Percentiles rank a stretch among this genome's conserved stretches.
phyloP scores from a whole-genome alignment of 2,113 vertebrate genomes.

The Fregata magnificens region DNA sequence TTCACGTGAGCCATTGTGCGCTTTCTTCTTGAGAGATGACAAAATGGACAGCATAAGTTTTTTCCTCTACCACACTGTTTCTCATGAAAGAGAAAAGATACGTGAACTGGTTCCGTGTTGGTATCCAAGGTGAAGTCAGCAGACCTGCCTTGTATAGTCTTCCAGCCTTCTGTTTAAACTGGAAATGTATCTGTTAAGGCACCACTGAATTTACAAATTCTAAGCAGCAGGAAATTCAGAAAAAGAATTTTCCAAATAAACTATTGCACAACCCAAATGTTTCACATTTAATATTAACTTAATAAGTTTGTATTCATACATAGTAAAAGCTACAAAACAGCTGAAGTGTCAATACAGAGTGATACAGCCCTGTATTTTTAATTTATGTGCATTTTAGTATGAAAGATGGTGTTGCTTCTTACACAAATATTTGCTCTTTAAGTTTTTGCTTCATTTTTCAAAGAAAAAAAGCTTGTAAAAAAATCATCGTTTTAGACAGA shows the following conservation, averaged over 20 bases:
- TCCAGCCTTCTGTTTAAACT: background rate
- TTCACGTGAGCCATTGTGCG: background rate
- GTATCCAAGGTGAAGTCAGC: background rate
- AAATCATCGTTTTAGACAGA: background rate
- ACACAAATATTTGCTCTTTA: background rate
- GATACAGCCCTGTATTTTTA: background rate
- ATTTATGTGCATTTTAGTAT: background rate
- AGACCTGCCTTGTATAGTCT: background rate
- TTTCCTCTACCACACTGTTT: background rate
- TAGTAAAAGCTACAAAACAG: background rate
- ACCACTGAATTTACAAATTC: background rate
- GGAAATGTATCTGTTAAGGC: background rate
- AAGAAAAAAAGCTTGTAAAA: background rate
- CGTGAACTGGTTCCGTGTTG: background rate
- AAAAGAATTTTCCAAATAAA: background rate
- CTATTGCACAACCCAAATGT: background rate
- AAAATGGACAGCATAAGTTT: fast-evolving
- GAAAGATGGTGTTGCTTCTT: background rate
- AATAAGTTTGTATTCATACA: background rate
- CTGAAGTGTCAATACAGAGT: background rate
- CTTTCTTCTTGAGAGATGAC: background rate
- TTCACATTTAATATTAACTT: background rate
- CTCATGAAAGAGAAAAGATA: background rate
- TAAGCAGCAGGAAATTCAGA: background rate
- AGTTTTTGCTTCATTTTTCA: background rate